Evolutionary conservation across 2,888 invertebrate species (phyloP), one percentile per base, ranked within the genome.

Genomic region (Himalopsyche tibetana): DNA sequence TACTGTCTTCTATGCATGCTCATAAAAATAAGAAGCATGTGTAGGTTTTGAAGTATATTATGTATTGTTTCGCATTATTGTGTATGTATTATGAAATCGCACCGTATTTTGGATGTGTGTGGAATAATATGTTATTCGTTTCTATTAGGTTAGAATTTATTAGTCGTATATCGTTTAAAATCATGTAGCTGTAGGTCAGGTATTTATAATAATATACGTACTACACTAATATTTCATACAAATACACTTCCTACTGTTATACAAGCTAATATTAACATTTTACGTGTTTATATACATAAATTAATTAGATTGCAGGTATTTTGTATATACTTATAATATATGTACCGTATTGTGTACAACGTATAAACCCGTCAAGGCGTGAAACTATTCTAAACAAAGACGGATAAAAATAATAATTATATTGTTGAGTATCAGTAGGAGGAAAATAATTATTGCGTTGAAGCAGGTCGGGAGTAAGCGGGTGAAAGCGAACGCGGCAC

Each of bases 361-460:
- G 74, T 74, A 74, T 74, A 74, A 74, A 74, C 5, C 28, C 74
- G 74, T 12, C 74, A 74, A 74, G 36, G 74, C 74, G 74, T 74
- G 74, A 74, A 74, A 36, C 74, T 2, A 74, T 74, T 74, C 38
- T 74, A 74, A 74, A 74, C 74, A 74, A 74, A 74, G 74, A 12
- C 36, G 28, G 36, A 74, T 74, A 74, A 51, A 15, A 51, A 74
- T 74, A 74, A 74, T 74, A 12, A 74, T 74, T 36, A 74, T 74
- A 38, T 38, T 15, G 74, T 74, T 38, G 38, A 36, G 36, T 74
- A 74, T 38, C 19, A 38, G 74, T 36, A 74, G 74, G 11, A 19
- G 74, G 36, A 74, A 74, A 74, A 74, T 38, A 74, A 15, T 74
- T 74, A 74, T 74, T 74, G 74, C 74, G 36, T 74, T 74, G 69